A percentile compares a stretch with the other conserved stretches of the same genome.
Conservation (phyloP, 2,888 invertebrate species). For the Agrochola lota region DNA sequence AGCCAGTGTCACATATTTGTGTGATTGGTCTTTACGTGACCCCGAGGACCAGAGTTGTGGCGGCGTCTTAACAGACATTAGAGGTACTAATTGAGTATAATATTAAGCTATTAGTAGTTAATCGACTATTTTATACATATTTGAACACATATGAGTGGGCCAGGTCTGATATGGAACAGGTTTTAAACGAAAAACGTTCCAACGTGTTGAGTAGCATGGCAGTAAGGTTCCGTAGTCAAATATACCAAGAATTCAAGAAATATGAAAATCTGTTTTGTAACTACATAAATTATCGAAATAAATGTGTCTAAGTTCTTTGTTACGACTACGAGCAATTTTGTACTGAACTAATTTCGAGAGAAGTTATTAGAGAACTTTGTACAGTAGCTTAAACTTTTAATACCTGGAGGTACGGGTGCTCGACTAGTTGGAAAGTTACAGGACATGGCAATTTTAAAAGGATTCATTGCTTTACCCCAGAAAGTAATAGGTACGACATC, state of each 20-base stretch:
- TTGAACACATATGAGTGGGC: slow-evolving; percentile 16
- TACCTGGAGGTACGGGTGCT: background rate
- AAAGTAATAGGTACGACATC: background rate
- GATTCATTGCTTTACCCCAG: background rate
- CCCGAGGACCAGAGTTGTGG: background rate
- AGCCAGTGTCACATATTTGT: too few species aligned
- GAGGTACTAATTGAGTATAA: slow-evolving; percentile 6
- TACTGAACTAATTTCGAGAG: slow-evolving; percentile 7
- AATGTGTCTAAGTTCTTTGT: background rate
- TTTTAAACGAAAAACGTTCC: slow-evolving; percentile 12
- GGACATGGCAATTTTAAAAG: background rate
- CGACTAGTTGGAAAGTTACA: background rate
- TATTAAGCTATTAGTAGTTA: slow-evolving; percentile 38
- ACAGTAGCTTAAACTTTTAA: background rate
- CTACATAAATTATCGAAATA: background rate
- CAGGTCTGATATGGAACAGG: slow-evolving; percentile 41
- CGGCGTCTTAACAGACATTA: background rate
- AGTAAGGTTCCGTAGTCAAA: slow-evolving; percentile 6
- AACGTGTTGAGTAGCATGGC: background rate
- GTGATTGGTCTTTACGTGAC: too few species aligned
- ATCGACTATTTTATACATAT: slow-evolving; percentile 29
- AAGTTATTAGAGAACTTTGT: slow-evolving; percentile 9
- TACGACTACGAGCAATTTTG: background rate
- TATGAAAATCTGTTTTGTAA: background rate
- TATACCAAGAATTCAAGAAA: background rate